Conservation (phyloP, 1,140 invertebrate species). For the Panagrolaimus sp. region DNA sequence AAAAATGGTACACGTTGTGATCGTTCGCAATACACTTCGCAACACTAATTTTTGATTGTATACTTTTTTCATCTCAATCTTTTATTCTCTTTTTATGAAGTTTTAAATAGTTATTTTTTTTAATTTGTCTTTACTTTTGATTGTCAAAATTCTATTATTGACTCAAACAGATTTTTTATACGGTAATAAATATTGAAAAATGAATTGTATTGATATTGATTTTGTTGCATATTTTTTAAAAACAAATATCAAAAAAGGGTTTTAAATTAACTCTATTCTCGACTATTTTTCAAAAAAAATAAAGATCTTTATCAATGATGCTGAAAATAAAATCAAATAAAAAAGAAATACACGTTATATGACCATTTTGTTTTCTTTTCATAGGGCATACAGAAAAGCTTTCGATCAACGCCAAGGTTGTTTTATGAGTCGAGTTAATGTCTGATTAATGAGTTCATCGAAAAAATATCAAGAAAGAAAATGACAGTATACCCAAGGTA, state of each 20-base stretch:
- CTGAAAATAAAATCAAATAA: not conserved
- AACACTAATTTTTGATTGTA: not conserved
- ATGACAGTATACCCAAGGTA: not conserved
- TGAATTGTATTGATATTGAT: not conserved
- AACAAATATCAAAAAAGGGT: not conserved
- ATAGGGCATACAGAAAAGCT: too few relatives aligned
- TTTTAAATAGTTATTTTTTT: too few relatives aligned
- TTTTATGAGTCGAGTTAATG: not conserved
- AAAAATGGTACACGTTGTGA: not conserved
- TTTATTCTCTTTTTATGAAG: not conserved
- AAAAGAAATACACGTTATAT: not conserved
- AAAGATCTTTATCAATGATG: not conserved
- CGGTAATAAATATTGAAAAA: too few relatives aligned
- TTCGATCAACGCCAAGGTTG: constrained; percentile 8
- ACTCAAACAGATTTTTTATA: too few relatives aligned
- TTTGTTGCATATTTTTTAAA: not conserved
- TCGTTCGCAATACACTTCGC: not conserved
- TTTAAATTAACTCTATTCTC: not conserved
- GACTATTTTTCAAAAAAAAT: not conserved
- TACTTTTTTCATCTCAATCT: not conserved
- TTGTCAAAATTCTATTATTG: too few relatives aligned
- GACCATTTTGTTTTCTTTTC: too few relatives aligned
- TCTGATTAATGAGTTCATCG: constrained; percentile 12
- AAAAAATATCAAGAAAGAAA: not conserved
- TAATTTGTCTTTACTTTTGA: too few relatives aligned